Evolutionary conservation across 2,113 vertebrate species (phyloP).

Genomic region (Gorilla gorilla): DNA sequence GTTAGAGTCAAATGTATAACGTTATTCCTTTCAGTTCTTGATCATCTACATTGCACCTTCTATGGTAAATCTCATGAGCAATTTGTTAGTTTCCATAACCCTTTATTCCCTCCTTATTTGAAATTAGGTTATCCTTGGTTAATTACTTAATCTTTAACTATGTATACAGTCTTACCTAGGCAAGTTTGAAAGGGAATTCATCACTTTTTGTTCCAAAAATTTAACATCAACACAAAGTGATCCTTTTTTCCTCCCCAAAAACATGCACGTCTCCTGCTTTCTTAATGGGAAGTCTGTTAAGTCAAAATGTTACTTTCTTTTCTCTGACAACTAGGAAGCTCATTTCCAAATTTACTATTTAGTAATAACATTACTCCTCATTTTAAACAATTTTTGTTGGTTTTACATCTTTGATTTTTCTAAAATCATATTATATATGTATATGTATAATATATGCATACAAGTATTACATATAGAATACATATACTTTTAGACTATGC

Average conservation of each 20-base stretch:
- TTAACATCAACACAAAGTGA: background rate
- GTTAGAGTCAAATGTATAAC: background rate
- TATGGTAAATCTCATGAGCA: background rate
- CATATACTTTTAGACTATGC: background rate
- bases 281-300: background rate
- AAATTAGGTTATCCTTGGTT: background rate
- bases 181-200: background rate
- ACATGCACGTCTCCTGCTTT: background rate
- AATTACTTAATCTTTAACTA: background rate
- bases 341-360: background rate
- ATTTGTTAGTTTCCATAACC: background rate
- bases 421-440: background rate
- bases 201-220: background rate
- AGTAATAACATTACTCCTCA: background rate
- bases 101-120: background rate
- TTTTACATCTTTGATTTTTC: background rate
- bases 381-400: background rate
- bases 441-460: background rate
- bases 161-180: background rate
- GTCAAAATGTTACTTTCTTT: background rate
- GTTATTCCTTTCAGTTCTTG: background rate
- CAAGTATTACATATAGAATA: background rate
- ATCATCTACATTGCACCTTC: background rate
- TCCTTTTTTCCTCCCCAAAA: background rate
- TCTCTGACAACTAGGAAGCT: background rate